phyloP scores from a whole-genome alignment of 1,140 invertebrate species.

The Choristoneura fumiferana region DNA sequence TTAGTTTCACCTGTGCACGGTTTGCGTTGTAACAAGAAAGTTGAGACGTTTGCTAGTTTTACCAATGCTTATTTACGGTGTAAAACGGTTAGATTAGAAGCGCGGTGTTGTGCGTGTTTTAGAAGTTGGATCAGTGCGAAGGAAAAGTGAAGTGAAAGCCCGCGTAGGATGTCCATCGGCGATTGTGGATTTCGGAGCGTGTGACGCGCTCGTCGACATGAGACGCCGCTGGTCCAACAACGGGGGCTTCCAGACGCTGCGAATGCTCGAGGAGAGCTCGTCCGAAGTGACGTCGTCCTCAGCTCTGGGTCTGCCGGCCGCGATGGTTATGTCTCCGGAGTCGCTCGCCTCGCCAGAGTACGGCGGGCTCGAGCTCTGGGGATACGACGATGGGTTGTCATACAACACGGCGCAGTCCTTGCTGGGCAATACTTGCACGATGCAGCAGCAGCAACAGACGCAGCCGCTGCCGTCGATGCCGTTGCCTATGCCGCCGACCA shows the following conservation, averaged over 20 bases:
- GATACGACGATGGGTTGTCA: conserved; percentile 79
- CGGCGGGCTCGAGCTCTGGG: conserved; percentile 90
- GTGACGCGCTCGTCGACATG: conserved; percentile 78
- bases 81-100: conserved; percentile 60
- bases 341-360: conserved; percentile 83
- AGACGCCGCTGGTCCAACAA: conserved; percentile 85
- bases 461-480: conserved; percentile 75
- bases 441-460: conserved; percentile 58
- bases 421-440: conserved; percentile 59
- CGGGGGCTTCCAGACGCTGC: conserved; percentile 81
- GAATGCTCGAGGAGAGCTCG: conserved; percentile 85
- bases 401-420: conserved; percentile 58
- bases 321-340: conserved; percentile 84
- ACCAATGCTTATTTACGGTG: conserved; percentile 44
- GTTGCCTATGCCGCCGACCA: conserved; percentile 72
- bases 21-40: conserved; percentile 54
- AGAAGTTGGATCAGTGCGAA: conserved; percentile 64
- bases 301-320: conserved; percentile 77
- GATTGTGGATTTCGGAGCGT: conserved; percentile 55
- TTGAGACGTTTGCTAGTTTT: conserved; percentile 32
- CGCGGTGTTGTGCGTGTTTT: conserved; percentile 57
- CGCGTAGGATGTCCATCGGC: conserved; percentile 64
- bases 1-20: conserved; percentile 47
- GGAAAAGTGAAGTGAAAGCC: conserved; percentile 72
- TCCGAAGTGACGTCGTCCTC: conserved; percentile 88